Evolutionary conservation across 1,140 invertebrate genomes (phyloP), one percentile per base, ranked within the genome.

Genomic region (Nymphalis io): DNA sequence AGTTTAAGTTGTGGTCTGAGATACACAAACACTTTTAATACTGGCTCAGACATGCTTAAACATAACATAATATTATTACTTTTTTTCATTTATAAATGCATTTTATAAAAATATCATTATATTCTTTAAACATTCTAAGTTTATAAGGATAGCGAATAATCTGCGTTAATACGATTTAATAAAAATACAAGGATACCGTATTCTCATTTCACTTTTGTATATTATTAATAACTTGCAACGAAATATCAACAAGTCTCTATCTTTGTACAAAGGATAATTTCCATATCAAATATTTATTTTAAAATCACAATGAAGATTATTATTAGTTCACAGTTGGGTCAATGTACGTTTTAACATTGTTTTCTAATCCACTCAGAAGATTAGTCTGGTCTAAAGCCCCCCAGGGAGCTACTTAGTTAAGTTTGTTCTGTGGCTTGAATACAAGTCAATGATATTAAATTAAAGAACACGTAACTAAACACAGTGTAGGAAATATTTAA

Each of bases 391-490:
- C 15, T 20, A 64, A 12, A 64, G 38, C 51, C 21, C 51, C 39
- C 39, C 38, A 20, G 53, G 51, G 62, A 44, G 39, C 62, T 65
- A 58, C 51, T 65, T 65, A 65, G 39, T 13, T 0, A 65, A 65
- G 27, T 44, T 42, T 57, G 21, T 46, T 42, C 16, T 40, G 38
- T 60, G 40, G 58, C 58, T 60, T 42, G 16, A 60, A 40, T 65
- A 65, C 39, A 57, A 61, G 21, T 65, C 39, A 51, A 10, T n/a
- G 38, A n/a, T 58, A 58, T 57, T 65, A 55, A 42, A 65, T 65
- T 65, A 42, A 53, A 53, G 39, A 16, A 53, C 16, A 33, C 18
- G 15, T 20, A n/a, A n/a, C n/a, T n/a, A n/a, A n/a, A n/a, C n/a
- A n/a, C 48, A 1, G 13, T 21, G 8, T 6, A 44, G 11, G 10